A percentile compares a stretch with the other conserved stretches of the same genome.
Conservation (phyloP, 2,888 invertebrate genomes). For the Plebejus melissa region DNA sequence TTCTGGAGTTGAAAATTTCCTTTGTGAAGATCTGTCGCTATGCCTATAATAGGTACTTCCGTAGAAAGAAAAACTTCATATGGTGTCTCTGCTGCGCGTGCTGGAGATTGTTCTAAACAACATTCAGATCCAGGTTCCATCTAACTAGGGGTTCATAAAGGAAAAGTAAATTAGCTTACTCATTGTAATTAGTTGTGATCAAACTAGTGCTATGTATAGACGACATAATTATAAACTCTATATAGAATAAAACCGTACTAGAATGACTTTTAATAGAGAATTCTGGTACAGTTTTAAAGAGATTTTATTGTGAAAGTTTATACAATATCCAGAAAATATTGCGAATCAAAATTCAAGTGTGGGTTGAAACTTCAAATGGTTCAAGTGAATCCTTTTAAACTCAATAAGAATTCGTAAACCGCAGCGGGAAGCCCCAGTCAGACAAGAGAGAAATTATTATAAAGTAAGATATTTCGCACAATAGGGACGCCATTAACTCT, state of each 20-base stretch:
- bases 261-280: background rate
- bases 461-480: slow-evolving; percentile 16
- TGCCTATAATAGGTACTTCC: no score
- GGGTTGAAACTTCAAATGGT: background rate
- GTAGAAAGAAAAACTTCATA: no score
- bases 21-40: no score
- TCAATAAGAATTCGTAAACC: slow-evolving; percentile 16
- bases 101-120: no score
- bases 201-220: no score
- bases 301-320: background rate
- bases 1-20: no score
- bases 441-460: slow-evolving; percentile 11
- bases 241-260: background rate
- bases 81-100: no score
- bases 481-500: slow-evolving; percentile 12
- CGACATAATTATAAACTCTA: no score
- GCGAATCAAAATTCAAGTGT: background rate
- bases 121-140: no score
- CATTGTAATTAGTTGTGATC: background rate
- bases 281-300: background rate
- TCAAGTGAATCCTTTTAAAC: slow-evolving; percentile 10
- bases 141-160: no score
- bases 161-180: background rate
- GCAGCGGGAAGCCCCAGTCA: slow-evolving; percentile 4
- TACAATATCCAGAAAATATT: background rate